Conservation (phyloP, 2,113 vertebrate genomes). For the Phalacrocorax aristotelis region DNA sequence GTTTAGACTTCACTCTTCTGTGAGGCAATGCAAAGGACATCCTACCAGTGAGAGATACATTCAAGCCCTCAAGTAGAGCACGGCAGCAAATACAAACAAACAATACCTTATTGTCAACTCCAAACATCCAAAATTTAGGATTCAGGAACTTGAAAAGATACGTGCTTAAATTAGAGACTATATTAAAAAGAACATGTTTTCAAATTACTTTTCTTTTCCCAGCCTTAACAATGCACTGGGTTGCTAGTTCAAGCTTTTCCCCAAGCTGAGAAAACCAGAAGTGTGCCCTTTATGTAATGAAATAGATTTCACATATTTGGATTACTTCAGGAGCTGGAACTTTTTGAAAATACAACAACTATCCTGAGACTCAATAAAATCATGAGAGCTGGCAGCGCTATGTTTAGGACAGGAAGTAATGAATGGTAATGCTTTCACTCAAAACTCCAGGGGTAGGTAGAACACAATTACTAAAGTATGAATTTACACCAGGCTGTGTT, state of each 20-base stretch:
- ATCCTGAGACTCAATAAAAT: constrained; percentile 31
- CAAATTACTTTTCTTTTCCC: not conserved
- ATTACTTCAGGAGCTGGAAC: constrained; percentile 38
- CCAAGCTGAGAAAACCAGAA: not conserved
- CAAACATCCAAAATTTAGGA: not conserved
- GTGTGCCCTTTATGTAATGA: not conserved
- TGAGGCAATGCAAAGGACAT: not conserved
- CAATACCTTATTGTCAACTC: not conserved
- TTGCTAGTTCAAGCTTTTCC: not conserved
- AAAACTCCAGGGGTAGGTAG: not conserved
- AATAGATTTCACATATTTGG: constrained; percentile 1
- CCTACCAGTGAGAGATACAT: not conserved
- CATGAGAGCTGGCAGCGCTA: not conserved
- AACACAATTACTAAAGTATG: not conserved
- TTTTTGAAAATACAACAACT: constrained; percentile 31
- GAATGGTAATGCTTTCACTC: constrained; percentile 6
- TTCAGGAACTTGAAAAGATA: not conserved
- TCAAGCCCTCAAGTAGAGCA: not conserved
- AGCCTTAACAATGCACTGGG: not conserved
- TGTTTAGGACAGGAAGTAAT: constrained; percentile 28
- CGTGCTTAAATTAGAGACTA: not conserved
- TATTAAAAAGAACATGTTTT: not conserved
- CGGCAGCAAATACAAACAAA: not conserved
- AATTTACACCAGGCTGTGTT: not conserved
- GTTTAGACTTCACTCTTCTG: not conserved